Evolutionary conservation across 2,113 vertebrate species (phyloP), one percentile per base, ranked within the genome.

Genomic region (Lagopus leucura): DNA sequence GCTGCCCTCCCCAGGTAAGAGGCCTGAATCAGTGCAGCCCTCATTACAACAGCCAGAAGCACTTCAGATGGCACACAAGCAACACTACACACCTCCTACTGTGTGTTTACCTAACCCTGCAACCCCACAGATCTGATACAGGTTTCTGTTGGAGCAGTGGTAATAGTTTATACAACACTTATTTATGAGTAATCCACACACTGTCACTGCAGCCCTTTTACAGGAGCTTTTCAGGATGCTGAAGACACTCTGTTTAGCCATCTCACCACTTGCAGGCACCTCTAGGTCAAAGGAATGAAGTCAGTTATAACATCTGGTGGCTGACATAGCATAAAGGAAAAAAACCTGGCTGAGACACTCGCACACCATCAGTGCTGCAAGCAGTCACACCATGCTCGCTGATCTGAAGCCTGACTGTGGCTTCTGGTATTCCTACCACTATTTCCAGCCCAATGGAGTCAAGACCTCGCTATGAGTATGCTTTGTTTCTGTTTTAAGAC

Each of bases 1-100:
- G 17, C 0, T 13, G 60, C 21, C 42, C 50, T 55, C 10, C 22
- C 52, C 74, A 50, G 76, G 4, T 32, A 50, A 32, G 61, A 6
- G 8, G 6, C 3, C 40, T 13, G 9, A 5, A 64, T 3, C 54
- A 19, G 19, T 48, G 34, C 34, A 34, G 73, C 1, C 0, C 63
- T 50, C 16, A 30, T 4, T 28, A 42, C 40, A 66, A 40, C 71
- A 82, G 72, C 50, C 82, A n/a, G 54, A 5, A 9, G 13, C 50
- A 25, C 38, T 32, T 11, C 1, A 0, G 2, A 7, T 8, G 1
- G 69, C 54, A 82, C 58, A 10, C 0, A 1, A 8, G 14, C 66
- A 67, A 24, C 0, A 22, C n/a, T 12, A 2, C 55, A 73, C 11
- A 5, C 48, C 72, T 78, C 82, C 67, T 36, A 36, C 70, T 64